Base-by-base conservation (phyloP, 2,888 invertebrate species). In the Auanema sp. region DNA sequence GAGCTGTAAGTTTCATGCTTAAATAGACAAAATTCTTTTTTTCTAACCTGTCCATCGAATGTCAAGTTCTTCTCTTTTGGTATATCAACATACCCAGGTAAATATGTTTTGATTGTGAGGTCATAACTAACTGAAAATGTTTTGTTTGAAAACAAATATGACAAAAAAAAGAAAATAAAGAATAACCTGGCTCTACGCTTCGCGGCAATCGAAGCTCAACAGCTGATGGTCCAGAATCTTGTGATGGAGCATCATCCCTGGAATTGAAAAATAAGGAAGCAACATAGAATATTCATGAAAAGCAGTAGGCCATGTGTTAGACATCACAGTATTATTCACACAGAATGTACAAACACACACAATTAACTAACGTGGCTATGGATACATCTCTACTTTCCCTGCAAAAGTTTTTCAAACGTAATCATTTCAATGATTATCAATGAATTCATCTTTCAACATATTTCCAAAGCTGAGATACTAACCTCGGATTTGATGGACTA, bases 71-170 rank as follows among this genome's bases (percentile, higher is more conserved):
- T 74, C 6, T 68, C 65, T 6, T 49, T 55, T 14, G 65, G 68
- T 10, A 67, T 53, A 49, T 63, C 62, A n/a, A 68, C 68, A 56
- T 77, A 81, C 6, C 81, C 81, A 8, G 81, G 81, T n/a, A 81
- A 64, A 64, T 79, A 79, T 10, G 77, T 69, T 58, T 81, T 80
- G 59, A 80, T 58, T 0, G 69, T 68, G 42, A 80, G 64, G 41
- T 79, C 73, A 60, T 80, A 80, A 64, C 66, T 72, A 24, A 44
- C 63, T 63, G 42, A 62, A 57, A 18, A 12, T 21, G n/a, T n/a
- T 12, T n/a, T 21, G 1, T 16, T 1, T 51, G 43, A 43, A 43
- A 43, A 43, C 43, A 43, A 43, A 43, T 43, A 43, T 43, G 12
- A 43, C 14, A 12, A 12, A 14, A 43, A 43, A 43, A 14, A 12